These are phyloP conservation scores for Leptogaster cylindrica DNA, from an alignment of 2,888 invertebrate genomes.

Conservation along the genomic window DNA sequence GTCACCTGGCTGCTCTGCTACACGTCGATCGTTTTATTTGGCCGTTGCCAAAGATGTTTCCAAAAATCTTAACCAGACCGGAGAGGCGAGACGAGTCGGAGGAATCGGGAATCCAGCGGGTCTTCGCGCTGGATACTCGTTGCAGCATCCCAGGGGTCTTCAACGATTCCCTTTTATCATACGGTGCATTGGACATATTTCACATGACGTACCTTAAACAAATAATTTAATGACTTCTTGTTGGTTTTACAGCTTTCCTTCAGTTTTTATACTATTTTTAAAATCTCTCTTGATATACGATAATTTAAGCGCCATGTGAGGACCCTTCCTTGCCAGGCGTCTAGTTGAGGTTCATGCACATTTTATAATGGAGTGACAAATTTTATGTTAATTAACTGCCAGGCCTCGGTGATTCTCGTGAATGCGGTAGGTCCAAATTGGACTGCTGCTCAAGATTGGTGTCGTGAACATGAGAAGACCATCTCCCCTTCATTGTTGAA, in stretches of 20 bases:
- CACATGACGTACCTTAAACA: constrained; percentile 34
- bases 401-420: constrained; percentile 5
- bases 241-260: constrained; percentile 40
- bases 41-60: not conserved
- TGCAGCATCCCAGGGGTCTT: constrained; percentile 13
- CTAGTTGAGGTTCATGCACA: constrained; percentile 3
- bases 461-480: no score
- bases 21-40: constrained; percentile 3
- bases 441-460: no score
- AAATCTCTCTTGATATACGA: constrained; percentile 35
- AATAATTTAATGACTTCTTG: constrained; percentile 40
- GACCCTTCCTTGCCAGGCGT: not conserved
- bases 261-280: not conserved
- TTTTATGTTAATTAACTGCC: constrained; percentile 36
- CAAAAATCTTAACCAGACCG: not conserved
- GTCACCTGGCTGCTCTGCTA: constrained; percentile 36
- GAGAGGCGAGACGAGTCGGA: not conserved
- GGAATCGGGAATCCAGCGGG: not conserved
- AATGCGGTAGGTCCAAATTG: constrained; percentile 27
- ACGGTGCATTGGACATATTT: constrained; percentile 30
- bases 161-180: constrained; percentile 34
- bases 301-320: constrained; percentile 33
- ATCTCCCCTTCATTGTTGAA: no score
- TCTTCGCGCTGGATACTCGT: not conserved
- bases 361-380: constrained; percentile 36